These are phyloP conservation scores for Periparus ater DNA, from an alignment of 2,797 vertebrate species.

Conservation along the genomic window DNA sequence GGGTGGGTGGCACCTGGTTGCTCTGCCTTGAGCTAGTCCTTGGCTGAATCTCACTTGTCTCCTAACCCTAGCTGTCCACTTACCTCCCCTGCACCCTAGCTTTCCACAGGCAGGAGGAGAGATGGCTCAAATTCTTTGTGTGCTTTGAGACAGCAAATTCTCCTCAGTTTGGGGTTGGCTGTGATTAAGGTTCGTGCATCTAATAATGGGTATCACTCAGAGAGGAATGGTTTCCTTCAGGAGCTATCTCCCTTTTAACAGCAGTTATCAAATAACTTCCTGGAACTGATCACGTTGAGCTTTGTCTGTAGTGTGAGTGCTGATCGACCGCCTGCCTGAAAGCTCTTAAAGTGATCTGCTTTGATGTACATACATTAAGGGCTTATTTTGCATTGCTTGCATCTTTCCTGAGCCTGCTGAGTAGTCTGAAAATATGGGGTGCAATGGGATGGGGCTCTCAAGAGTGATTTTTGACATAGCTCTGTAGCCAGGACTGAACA, in stretches of 20 bases:
- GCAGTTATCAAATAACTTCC: conserved; percentile 4
- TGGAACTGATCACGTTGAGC: neutral
- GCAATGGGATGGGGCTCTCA: neutral
- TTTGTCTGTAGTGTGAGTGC: neutral
- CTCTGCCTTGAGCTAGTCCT: neutral
- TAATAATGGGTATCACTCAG: neutral
- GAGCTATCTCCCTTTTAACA: neutral
- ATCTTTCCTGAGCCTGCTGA: neutral
- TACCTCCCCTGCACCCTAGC: neutral
- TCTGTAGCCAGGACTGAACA: neutral
- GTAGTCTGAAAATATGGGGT: neutral
- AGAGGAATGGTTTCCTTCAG: neutral
- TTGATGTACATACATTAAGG: neutral
- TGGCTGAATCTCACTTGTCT: neutral
- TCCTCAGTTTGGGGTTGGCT: fast-evolving
- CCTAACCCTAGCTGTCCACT: neutral
- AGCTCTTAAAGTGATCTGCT: conserved; percentile 10
- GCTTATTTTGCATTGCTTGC: neutral
- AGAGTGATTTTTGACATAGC: neutral
- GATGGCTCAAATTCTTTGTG: neutral
- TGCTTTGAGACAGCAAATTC: neutral
- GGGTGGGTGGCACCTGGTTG: neutral
- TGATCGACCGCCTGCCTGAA: neutral
- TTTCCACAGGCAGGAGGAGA: neutral
- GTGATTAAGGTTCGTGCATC: neutral